These are phyloP conservation scores for Campopleginae sp. DNA, from an alignment of 2,888 invertebrate species.

Conservation along the genomic window DNA sequence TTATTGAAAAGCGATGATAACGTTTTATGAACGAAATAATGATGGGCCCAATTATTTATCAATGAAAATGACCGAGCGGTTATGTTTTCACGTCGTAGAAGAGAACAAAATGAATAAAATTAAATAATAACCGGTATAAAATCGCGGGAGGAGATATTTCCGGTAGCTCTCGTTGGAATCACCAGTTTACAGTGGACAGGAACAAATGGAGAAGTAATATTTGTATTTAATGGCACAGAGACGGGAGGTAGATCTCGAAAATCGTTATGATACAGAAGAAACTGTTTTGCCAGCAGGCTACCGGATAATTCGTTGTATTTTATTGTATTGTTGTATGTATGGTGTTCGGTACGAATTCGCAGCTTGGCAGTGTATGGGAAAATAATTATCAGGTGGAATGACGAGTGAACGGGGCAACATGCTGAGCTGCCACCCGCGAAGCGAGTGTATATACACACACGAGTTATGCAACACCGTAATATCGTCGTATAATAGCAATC, in stretches of 20 bases:
- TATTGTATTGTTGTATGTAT: constrained; percentile 51
- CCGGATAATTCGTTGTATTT: constrained; percentile 72
- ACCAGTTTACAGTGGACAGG: neutral
- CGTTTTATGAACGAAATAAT: constrained; percentile 16
- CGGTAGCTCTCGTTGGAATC: constrained; percentile 12
- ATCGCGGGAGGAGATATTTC: constrained; percentile 3
- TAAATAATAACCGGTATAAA: neutral
- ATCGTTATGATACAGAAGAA: constrained; percentile 79
- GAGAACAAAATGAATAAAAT: neutral
- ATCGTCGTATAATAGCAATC: constrained; percentile 12
- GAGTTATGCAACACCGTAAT: constrained; percentile 6
- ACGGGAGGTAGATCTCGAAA: constrained; percentile 50
- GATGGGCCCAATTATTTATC: constrained; percentile 22
- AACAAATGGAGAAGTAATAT: constrained; percentile 6
- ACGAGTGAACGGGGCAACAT: constrained; percentile 64
- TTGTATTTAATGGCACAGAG: constrained; percentile 16
- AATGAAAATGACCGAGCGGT: constrained; percentile 17
- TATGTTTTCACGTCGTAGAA: neutral
- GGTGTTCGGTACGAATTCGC: constrained; percentile 5
- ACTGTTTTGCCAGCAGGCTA: constrained; percentile 71
- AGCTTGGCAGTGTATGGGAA: constrained; percentile 74
- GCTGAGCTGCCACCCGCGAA: constrained; percentile 64
- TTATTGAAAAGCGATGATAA: constrained; percentile 32
- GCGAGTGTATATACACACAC: constrained; percentile 25
- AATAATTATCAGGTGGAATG: constrained; percentile 81